Evolutionary conservation across 2,888 invertebrate species (phyloP), one percentile per base, ranked within the genome.

Genomic region (Tetropium fuscum): DNA sequence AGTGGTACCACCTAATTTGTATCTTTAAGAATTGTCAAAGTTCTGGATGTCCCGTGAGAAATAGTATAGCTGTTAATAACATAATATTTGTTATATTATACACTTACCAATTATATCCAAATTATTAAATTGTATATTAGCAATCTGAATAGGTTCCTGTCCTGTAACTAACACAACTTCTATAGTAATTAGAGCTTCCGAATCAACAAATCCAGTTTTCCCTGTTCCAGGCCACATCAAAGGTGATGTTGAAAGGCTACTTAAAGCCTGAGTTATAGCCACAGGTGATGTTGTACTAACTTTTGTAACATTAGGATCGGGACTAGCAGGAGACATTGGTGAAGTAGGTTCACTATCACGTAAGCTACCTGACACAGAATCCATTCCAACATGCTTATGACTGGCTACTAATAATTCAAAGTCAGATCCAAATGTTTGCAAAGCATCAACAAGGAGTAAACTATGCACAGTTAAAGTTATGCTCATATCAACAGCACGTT

Each of bases 361-460:
- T 66, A 97, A 87, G 80, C 95, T 95, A 51, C 97, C 97, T 63
- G 96, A 97, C 66, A 92, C 88, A 60, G 94, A 95, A 83, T 97
- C 97, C 93, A 97, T 94, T 2, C 94, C 94, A 16, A 97, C 93
- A 81, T 96, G 95, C 76, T 93, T 93, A 81, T 98, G 97, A 79
- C 96, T 97, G 19, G 97, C 97, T 10, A 97, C 90, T 5, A 98
- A 85, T 47, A 98, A 84, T 80, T 97, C 97, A 83, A 96, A 98
- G 84, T 98, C 97, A 0, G 92, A 92, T 0, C 98, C 97, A 81
- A 94, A 95, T 10, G 95, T 95, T 83, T 98, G 97, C 79, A 97
- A 85, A 44, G 97, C 97, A 84, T 98, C 98, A 2, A 95, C 97
- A 53, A 98, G 83, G 55, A 98, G 85, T 69, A 98, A 85, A 73